These are phyloP conservation scores for Exocentrus adspersus DNA, from an alignment of 2,888 invertebrate species.

Conservation along the genomic window DNA sequence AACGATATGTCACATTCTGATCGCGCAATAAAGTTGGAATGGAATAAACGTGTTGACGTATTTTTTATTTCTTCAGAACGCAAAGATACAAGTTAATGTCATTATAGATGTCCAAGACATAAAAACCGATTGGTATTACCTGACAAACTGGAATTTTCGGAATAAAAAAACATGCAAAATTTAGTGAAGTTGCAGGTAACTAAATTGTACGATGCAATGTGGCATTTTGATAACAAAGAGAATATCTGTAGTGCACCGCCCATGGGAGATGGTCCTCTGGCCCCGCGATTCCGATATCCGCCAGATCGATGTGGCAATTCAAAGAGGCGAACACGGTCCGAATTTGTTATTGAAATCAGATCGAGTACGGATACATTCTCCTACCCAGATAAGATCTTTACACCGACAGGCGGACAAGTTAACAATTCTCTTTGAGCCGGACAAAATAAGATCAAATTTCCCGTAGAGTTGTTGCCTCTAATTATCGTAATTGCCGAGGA, in stretches of 20 bases:
- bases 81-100: no score
- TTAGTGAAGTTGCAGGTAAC: no score
- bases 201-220: no score
- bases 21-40: background rate
- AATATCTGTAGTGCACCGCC: slow-evolving; percentile 50
- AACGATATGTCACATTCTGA: background rate
- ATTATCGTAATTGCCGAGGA: slow-evolving; percentile 3
- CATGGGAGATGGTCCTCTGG: slow-evolving; percentile 47
- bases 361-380: slow-evolving; percentile 48
- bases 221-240: no score
- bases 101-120: no score
- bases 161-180: no score
- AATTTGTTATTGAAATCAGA: slow-evolving; percentile 60
- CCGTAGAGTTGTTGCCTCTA: background rate
- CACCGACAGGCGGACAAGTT: slow-evolving; percentile 27
- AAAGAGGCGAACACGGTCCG: slow-evolving; percentile 55
- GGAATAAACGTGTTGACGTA: no score
- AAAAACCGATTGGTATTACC: no score
- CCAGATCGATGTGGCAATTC: slow-evolving; percentile 52
- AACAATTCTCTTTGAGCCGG: slow-evolving; percentile 6
- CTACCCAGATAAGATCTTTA: slow-evolving; percentile 46
- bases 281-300: slow-evolving; percentile 44
- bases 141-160: no score
- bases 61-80: no score
- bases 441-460: background rate